Percentiles rank a stretch among this genome's conserved stretches.
phyloP scores from a whole-genome alignment of 2,888 invertebrate species.

The Pinctada fucata region DNA sequence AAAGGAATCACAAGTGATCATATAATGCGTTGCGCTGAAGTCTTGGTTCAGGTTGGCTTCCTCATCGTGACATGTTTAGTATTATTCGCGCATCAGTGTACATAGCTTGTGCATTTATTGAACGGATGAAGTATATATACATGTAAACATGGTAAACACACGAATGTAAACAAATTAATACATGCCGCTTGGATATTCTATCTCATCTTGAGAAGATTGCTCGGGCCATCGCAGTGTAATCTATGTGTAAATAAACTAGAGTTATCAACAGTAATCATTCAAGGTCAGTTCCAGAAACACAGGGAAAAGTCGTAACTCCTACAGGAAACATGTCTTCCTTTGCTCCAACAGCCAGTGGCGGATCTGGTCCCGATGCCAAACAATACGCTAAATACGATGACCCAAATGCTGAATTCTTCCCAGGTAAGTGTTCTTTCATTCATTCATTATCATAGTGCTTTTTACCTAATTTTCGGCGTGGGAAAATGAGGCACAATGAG shows the following conservation, averaged over 20 bases:
- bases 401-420: conserved; percentile 61
- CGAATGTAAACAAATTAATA: neutral
- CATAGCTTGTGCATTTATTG: too few species aligned
- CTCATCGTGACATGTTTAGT: too few species aligned
- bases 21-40: too few species aligned
- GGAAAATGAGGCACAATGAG: too few species aligned
- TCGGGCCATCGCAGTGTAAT: neutral
- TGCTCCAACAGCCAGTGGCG: conserved; percentile 60
- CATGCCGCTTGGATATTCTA: neutral
- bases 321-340: conserved; percentile 64
- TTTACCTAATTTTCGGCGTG: too few species aligned
- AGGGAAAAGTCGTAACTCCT: neutral
- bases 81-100: too few species aligned
- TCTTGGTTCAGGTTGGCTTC: too few species aligned
- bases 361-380: conserved; percentile 23
- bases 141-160: too few species aligned
- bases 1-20: too few species aligned
- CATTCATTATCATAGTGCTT: neutral
- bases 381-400: conserved; percentile 54
- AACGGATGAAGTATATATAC: too few species aligned
- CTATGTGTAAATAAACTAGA: neutral
- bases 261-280: neutral
- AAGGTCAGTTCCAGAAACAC: neutral
- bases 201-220: neutral
- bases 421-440: conserved; percentile 49